A percentile compares a stretch with the other conserved stretches of the same genome.
These are phyloP conservation scores for Lutra lutra DNA, from an alignment of 2,797 vertebrate species.

Conservation along the genomic window DNA sequence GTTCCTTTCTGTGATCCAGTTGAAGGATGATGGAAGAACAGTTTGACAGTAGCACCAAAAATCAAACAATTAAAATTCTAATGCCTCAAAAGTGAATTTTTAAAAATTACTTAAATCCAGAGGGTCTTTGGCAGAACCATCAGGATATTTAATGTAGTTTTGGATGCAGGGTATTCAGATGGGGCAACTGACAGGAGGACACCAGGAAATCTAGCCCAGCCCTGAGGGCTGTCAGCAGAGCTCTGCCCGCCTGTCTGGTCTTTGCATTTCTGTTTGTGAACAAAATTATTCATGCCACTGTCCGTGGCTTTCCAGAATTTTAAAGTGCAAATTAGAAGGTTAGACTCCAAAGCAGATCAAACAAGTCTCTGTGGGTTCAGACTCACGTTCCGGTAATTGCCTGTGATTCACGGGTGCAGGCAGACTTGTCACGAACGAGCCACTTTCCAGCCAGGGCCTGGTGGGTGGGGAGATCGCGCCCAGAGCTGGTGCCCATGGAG, in stretches of 20 bases:
- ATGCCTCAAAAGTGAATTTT: not conserved
- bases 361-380: not conserved
- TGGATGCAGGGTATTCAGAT: not conserved
- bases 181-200: not conserved
- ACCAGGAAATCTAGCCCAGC: not conserved
- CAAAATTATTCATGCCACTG: not conserved
- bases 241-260: not conserved
- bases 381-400: no score
- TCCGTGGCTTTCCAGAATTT: not conserved
- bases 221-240: not conserved
- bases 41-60: not conserved
- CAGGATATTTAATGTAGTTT: not conserved
- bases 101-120: not conserved
- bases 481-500: not conserved
- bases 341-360: not conserved
- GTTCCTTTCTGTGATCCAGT: not conserved
- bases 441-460: not conserved
- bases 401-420: not conserved
- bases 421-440: accelerated
- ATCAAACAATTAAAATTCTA: not conserved
- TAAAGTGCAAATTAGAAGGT: not conserved
- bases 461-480: accelerated
- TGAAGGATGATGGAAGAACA: not conserved
- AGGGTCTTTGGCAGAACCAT: not conserved
- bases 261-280: not conserved